Percentiles rank a stretch among this genome's conserved stretches.
phyloP scores from a whole-genome alignment of 2,888 invertebrate species.

The Pseudeuparius sepicola region DNA sequence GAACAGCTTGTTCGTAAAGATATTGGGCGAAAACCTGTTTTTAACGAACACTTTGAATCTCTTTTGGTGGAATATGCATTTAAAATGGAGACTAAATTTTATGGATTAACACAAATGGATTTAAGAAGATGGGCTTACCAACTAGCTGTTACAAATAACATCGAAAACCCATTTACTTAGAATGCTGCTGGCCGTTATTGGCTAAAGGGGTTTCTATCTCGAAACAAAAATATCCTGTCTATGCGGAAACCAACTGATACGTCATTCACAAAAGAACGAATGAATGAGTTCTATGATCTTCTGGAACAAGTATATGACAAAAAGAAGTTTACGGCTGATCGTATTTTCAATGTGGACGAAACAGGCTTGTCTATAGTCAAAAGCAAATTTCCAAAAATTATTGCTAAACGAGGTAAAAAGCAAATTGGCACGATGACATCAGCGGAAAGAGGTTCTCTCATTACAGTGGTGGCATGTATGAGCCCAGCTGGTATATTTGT shows the following conservation, averaged over 20 bases:
- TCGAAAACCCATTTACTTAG: slow-evolving; percentile 10
- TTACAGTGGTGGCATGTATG: slow-evolving; percentile 23
- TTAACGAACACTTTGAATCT: no score
- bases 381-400: no score
- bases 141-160: slow-evolving; percentile 12
- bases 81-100: no score
- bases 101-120: no score
- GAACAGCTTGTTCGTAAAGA: no score
- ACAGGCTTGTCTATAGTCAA: slow-evolving; percentile 9
- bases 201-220: slow-evolving; percentile 7
- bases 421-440: slow-evolving; percentile 23
- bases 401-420: no score
- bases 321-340: slow-evolving; percentile 10
- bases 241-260: slow-evolving; percentile 11
- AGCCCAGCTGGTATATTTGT: slow-evolving; percentile 19
- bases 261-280: slow-evolving; percentile 12
- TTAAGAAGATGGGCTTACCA: no score
- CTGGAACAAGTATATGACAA: slow-evolving; percentile 11
- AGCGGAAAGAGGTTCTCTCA: slow-evolving; percentile 21
- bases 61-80: no score
- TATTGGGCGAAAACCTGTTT: no score
- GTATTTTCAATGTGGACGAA: slow-evolving; percentile 11
- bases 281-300: slow-evolving; percentile 13
- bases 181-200: no score
- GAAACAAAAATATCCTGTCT: slow-evolving; percentile 10